Evolutionary conservation across 1,140 invertebrate genomes (phyloP), one percentile per base, ranked within the genome.

Genomic region (Leptonema lineaticorne): DNA sequence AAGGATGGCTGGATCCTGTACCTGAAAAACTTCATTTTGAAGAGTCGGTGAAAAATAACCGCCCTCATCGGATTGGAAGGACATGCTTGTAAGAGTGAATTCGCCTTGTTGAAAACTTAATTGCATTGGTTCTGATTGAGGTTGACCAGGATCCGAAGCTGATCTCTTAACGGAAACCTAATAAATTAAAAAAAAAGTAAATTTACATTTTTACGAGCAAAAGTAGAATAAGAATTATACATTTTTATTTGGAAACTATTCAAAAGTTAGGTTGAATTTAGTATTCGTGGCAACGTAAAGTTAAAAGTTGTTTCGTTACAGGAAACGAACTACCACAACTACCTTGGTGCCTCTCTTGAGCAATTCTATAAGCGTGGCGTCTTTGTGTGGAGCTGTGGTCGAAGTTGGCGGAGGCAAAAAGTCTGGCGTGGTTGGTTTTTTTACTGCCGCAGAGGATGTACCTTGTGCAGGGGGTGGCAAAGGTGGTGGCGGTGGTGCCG

Each of bases 21-120:
- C 88, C 73, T 88, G 90, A 70, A 91, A 92, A 0, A 92, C 90
- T 75, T 92, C 91, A 63, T 91, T 89, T 74, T 90, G 88, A 24
- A 91, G 78, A 69, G 85, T 87, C 1, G 89, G 88, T 69, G 88
- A 89, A 72, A 90, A 89, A 75, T 90, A 91, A 24, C 87, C 88
- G 57, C 87, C 88, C 63, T 89, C 88, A 58, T 89, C 89, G 1
- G 86, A 84, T 73, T 86, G 85, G 71, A 85, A 86, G 2, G 83
- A 84, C 50, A 88, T 87, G 62, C 86, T 87, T 3, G 83, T 84
- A 29, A 88, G 87, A 50, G 85, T 86, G 73, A 89, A 89, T 46
- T 84, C 76, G 57, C 83, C 74, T 24, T 84, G 77, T 71, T 87
- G 84, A 75, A 86, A 86, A 69, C 85, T 84, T 30, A 86, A 82